Conservation (phyloP, 1,140 invertebrate species). For the Teleopsis dalmanni region DNA sequence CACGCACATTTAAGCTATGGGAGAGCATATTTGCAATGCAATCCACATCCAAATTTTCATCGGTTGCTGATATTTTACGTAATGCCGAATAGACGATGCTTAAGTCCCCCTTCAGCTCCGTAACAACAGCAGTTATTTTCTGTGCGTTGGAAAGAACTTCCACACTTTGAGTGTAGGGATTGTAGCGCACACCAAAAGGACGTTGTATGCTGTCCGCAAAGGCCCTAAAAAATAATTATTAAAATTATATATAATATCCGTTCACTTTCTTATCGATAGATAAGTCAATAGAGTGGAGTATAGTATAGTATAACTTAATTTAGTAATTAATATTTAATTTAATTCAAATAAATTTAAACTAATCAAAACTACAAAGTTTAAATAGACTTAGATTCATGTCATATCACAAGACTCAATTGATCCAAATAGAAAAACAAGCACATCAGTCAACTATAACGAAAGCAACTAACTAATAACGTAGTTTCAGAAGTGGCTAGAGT, state of each 20-base stretch:
- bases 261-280: too few species aligned
- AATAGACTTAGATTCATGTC: too few species aligned
- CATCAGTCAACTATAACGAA: too few species aligned
- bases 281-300: not conserved
- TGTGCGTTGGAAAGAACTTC: slow-evolving; percentile 94
- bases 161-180: slow-evolving; percentile 96
- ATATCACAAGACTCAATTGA: too few species aligned
- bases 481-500: too few species aligned
- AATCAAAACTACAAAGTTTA: not conserved
- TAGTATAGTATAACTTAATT: too few species aligned
- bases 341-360: not conserved
- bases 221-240: slow-evolving; percentile 61
- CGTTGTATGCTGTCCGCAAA: slow-evolving; percentile 91
- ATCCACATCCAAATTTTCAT: slow-evolving; percentile 73
- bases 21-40: slow-evolving; percentile 65
- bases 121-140: slow-evolving; percentile 89
- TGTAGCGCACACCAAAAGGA: slow-evolving; percentile 94
- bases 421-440: too few species aligned
- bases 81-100: slow-evolving; percentile 93
- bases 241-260: not conserved
- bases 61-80: slow-evolving; percentile 76
- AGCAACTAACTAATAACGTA: too few species aligned
- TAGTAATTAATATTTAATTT: too few species aligned
- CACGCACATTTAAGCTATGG: slow-evolving; percentile 33
- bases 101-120: slow-evolving; percentile 89